Conservation (phyloP, 2,888 invertebrate species). For the Andrena bucephala region DNA sequence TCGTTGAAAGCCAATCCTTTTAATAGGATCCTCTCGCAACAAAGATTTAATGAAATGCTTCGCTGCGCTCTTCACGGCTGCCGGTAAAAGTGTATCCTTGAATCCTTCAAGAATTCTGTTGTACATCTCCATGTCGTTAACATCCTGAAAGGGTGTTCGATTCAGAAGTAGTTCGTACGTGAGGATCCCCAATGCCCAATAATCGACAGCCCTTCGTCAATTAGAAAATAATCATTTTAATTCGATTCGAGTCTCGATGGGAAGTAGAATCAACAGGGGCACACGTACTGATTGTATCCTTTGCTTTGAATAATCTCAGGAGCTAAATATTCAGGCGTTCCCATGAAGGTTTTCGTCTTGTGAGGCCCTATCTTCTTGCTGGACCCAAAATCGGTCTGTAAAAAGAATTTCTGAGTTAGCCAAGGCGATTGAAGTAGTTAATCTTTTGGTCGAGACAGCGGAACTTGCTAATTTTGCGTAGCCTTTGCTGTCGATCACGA, state of each 20-base stretch:
- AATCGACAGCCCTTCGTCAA: conserved; percentile 91
- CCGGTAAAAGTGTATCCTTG: conserved; percentile 93
- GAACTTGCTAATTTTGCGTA: conserved; percentile 93
- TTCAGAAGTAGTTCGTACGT: conserved; percentile 94
- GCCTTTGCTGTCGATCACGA: conserved; percentile 93
- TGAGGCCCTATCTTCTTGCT: conserved; percentile 92
- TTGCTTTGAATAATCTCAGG: conserved; percentile 96
- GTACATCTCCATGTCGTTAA: conserved; percentile 96
- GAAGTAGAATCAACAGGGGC: not conserved
- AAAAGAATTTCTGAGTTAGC: not conserved
- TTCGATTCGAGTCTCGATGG: not conserved
- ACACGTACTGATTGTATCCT: conserved; percentile 88
- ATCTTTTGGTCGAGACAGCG: not conserved
- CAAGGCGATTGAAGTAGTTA: not conserved
- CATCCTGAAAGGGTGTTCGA: conserved; percentile 94
- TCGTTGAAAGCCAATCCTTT: conserved; percentile 94
- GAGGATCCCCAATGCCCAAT: conserved; percentile 96
- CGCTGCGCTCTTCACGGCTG: conserved; percentile 91
- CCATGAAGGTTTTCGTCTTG: conserved; percentile 97
- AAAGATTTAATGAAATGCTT: conserved; percentile 93
- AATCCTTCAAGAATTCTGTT: conserved; percentile 95
- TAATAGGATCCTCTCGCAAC: conserved; percentile 93
- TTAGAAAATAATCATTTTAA: conserved; percentile 8
- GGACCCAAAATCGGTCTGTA: conserved; percentile 95
- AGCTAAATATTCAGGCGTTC: conserved; percentile 95